Percentiles rank a stretch among this genome's conserved stretches.
Conservation (phyloP, 2,888 invertebrate species). For the Magallana nippona region DNA sequence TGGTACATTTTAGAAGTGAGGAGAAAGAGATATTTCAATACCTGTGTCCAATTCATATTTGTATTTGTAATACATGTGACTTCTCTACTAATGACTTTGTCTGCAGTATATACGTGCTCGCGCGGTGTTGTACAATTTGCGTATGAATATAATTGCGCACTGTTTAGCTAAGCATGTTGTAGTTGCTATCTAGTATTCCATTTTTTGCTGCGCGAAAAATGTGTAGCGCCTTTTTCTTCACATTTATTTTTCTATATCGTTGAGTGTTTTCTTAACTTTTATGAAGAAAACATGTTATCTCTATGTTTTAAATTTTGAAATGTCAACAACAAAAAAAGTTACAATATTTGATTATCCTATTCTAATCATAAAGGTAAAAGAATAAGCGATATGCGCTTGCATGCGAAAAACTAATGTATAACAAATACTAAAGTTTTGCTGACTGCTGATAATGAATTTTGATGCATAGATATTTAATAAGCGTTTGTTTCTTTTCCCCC, state of each 20-base stretch:
- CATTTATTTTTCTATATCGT: slow-evolving; percentile 23
- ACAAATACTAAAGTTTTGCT: slow-evolving; percentile 24
- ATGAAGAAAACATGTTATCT: background rate
- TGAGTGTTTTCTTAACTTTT: slow-evolving; percentile 25
- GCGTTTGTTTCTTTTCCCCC: slow-evolving; percentile 31
- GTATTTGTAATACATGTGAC: slow-evolving; percentile 12
- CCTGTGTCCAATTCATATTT: background rate
- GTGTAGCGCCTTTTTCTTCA: slow-evolving; percentile 29
- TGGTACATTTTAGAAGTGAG: background rate
- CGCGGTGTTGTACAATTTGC: slow-evolving; percentile 31
- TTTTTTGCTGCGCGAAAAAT: slow-evolving; percentile 40
- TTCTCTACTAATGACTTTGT: slow-evolving; percentile 29
- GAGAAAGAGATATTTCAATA: background rate
- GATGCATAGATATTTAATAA: slow-evolving; percentile 30
- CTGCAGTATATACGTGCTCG: slow-evolving; percentile 24
- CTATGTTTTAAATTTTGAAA: background rate
- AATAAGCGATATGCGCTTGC: slow-evolving; percentile 17
- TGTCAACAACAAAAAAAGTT: background rate
- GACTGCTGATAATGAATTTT: slow-evolving; percentile 17
- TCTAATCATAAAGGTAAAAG: background rate
- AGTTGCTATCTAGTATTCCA: slow-evolving; percentile 36
- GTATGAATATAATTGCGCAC: slow-evolving; percentile 22
- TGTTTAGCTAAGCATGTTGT: slow-evolving; percentile 43
- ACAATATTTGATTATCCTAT: background rate
- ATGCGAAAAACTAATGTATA: slow-evolving; percentile 19